Conservation (phyloP, 2,113 vertebrate genomes). For the Suricata suricatta region DNA sequence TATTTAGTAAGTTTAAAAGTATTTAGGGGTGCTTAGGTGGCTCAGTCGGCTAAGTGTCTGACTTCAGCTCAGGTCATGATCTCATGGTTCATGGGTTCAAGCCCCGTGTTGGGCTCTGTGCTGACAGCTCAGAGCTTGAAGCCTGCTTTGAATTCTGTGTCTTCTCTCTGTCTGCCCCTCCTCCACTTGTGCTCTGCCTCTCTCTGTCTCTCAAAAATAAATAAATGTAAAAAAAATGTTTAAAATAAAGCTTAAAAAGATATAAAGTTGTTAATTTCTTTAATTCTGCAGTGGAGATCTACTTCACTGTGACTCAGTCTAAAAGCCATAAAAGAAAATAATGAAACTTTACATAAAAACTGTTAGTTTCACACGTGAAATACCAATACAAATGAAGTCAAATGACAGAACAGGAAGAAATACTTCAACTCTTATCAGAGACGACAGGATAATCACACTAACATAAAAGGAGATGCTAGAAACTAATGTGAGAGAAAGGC, state of each 20-base stretch:
- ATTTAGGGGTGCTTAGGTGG: no score
- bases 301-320: not conserved
- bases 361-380: not conserved
- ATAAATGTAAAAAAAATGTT: not conserved
- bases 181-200: no score
- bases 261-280: not conserved
- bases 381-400: not conserved
- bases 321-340: conserved; percentile 9
- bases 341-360: conserved; percentile 1
- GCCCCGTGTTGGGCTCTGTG: no score
- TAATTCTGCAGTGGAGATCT: not conserved
- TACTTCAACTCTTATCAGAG: not conserved
- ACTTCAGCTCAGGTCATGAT: no score
- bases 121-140: no score
- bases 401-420: not conserved
- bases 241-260: conserved; percentile 24
- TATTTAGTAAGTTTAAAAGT: not conserved
- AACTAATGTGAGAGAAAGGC: not conserved
- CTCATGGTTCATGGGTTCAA: no score
- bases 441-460: not conserved
- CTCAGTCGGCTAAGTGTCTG: no score
- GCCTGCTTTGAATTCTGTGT: no score
- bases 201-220: no score
- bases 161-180: no score
- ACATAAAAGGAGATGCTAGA: not conserved